These are phyloP conservation scores for Diachrysia chrysitis DNA, from an alignment of 2,888 invertebrate species.

Conservation along the genomic window DNA sequence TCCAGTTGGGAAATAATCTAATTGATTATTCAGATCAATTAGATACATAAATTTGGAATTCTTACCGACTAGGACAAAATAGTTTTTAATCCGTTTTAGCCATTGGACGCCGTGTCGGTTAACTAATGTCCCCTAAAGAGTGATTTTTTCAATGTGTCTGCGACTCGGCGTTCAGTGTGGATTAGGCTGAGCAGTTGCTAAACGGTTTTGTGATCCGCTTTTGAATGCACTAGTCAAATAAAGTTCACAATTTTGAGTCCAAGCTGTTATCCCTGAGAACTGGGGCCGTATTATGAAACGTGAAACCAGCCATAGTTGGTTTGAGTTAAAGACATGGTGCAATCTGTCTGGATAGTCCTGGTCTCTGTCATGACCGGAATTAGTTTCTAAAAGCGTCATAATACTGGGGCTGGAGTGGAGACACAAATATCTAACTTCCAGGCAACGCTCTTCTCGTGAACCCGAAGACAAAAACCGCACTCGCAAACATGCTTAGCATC, in stretches of 20 bases:
- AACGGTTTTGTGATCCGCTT: slow-evolving; percentile 3
- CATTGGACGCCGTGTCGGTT: background rate
- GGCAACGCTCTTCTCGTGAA: slow-evolving; percentile 92
- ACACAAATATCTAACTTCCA: slow-evolving; percentile 61
- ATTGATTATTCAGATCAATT: too few relatives aligned
- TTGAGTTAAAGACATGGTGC: background rate
- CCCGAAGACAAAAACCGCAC: slow-evolving; percentile 97
- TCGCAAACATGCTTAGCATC: slow-evolving; percentile 97
- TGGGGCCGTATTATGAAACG: slow-evolving; percentile 13
- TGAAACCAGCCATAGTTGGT: background rate
- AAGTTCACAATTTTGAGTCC: slow-evolving; percentile 36
- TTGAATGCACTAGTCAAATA: slow-evolving; percentile 2
- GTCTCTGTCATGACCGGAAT: background rate
- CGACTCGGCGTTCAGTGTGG: background rate
- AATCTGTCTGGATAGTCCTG: background rate
- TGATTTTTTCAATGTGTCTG: background rate
- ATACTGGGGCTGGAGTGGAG: slow-evolving; percentile 10
- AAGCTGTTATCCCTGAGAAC: slow-evolving; percentile 47
- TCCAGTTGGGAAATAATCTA: background rate
- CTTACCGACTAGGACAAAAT: background rate
- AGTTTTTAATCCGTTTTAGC: too few relatives aligned
- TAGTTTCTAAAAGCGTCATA: background rate
- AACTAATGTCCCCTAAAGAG: background rate
- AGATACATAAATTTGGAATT: too few relatives aligned
- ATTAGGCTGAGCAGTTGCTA: slow-evolving; percentile 1